phyloP scores from a whole-genome alignment of 2,888 invertebrate genomes.

The Cephus sareptanus region DNA sequence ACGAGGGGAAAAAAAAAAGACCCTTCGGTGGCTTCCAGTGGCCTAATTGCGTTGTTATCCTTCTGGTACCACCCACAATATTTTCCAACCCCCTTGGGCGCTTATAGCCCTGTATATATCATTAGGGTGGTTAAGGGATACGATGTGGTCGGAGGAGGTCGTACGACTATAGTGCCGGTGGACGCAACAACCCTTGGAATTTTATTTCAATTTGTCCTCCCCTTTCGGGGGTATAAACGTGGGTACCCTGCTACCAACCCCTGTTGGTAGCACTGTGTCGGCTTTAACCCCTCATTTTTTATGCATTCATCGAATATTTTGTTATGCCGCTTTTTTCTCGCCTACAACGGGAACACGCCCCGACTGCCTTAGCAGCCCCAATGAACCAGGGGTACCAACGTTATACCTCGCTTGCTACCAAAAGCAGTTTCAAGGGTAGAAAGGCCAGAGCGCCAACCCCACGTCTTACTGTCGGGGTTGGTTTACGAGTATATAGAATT shows the following conservation, averaged over 20 bases:
- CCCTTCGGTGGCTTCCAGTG: neutral
- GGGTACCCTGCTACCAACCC: neutral
- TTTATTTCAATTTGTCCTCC: neutral
- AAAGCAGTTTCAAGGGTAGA: neutral
- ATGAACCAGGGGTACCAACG: neutral
- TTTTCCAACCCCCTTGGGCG: neutral
- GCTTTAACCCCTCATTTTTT: neutral
- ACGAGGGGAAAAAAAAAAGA: neutral
- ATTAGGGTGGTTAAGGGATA: neutral
- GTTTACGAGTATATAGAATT: neutral
- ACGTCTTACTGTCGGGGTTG: neutral
- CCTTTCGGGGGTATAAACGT: neutral
- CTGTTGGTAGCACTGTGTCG: neutral
- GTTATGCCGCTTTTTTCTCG: neutral
- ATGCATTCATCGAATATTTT: neutral
- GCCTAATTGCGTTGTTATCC: neutral
- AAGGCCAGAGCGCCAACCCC: neutral
- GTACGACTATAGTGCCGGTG: neutral
- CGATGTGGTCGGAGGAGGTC: neutral
- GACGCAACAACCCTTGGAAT: neutral
- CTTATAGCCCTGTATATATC: neutral
- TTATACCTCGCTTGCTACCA: neutral
- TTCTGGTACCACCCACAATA: neutral
- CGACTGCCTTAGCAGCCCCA: neutral
- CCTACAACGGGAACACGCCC: neutral